Evolutionary conservation across 2,113 vertebrate genomes (phyloP).

Genomic region (Theristicus caerulescens): DNA sequence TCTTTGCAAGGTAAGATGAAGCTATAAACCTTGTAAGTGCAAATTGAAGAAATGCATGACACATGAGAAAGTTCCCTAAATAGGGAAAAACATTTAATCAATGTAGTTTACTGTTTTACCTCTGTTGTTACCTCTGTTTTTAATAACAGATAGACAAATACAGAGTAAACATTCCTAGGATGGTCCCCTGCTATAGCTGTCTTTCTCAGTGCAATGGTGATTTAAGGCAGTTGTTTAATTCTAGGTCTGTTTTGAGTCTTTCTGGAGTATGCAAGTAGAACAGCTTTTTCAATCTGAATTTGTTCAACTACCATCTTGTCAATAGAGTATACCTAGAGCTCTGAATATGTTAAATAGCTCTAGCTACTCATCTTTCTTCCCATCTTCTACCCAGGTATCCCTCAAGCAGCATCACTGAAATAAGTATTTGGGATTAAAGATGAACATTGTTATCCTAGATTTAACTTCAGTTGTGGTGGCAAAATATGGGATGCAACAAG

Average conservation of each 20-base stretch:
- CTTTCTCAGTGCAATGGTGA: not conserved
- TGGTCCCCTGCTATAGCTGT: not conserved
- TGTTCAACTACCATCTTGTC: not conserved
- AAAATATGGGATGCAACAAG: not conserved
- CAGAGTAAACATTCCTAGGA: not conserved
- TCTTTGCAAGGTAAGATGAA: constrained; percentile 89
- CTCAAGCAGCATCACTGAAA: not conserved
- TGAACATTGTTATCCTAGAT: not conserved
- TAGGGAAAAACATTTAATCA: not conserved
- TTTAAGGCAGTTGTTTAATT: not conserved
- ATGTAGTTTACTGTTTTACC: not conserved
- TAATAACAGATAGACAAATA: not conserved
- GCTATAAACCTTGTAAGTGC: not conserved
- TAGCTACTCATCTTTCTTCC: not conserved
- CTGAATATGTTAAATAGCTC: not conserved
- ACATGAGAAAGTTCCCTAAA: accelerated
- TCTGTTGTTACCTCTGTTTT: not conserved
- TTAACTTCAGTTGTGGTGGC: not conserved
- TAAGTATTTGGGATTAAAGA: not conserved
- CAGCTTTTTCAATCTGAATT: not conserved
- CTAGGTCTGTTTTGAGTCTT: not conserved
- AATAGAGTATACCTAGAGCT: not conserved
- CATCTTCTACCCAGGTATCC: not conserved
- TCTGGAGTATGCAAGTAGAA: not conserved
- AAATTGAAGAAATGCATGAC: accelerated